Conservation (phyloP, 2,888 invertebrate species). For the Lasioglossum oenotherae region DNA sequence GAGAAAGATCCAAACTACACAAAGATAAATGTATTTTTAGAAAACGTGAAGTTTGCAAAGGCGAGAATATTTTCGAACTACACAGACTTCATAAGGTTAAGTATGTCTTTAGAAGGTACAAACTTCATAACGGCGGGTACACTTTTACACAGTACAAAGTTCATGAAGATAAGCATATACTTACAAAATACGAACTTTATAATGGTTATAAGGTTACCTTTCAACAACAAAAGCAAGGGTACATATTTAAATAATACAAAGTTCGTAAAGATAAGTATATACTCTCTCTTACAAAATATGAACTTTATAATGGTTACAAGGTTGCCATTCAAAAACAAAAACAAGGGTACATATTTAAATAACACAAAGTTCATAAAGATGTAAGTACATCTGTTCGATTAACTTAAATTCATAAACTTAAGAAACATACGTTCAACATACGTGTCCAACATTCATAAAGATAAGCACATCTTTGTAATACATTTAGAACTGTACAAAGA, state of each 20-base stretch:
- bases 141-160: background rate
- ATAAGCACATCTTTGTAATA: constrained; percentile 6
- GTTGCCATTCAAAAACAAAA: background rate
- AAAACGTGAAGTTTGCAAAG: background rate
- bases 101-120: background rate
- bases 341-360: background rate
- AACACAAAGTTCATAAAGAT: background rate
- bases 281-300: background rate
- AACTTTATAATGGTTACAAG: background rate
- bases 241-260: background rate
- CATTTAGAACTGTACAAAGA: background rate
- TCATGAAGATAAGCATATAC: background rate
- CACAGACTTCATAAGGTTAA: background rate
- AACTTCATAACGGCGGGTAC: background rate
- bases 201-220: background rate
- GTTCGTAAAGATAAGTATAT: background rate
- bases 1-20: background rate
- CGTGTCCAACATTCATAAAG: constrained; percentile 1
- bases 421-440: background rate
- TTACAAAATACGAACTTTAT: background rate
- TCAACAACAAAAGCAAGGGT: background rate
- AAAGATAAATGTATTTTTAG: background rate
- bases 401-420: background rate
- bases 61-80: background rate
- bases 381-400: background rate